These are phyloP conservation scores for Drosophila willistoni DNA, from an alignment of 1,140 invertebrate species.

Conservation along the genomic window DNA sequence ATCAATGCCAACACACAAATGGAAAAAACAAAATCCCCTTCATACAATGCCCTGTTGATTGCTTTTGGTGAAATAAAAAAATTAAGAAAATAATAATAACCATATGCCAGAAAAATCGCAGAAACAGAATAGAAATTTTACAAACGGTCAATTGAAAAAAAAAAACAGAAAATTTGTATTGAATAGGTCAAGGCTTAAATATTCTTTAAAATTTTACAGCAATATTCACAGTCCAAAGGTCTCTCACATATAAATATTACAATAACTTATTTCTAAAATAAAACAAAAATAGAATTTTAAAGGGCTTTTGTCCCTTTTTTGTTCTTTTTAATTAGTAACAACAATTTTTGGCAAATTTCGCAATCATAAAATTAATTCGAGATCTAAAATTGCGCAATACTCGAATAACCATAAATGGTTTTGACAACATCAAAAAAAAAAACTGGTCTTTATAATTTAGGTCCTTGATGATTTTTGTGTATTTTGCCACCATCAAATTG, in stretches of 20 bases:
- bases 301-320: too few species aligned
- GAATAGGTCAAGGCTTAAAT: not conserved
- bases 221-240: too few species aligned
- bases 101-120: slow-evolving; percentile 24
- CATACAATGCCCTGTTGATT: slow-evolving; percentile 54
- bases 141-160: not conserved
- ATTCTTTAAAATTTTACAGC: too few species aligned
- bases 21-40: slow-evolving; percentile 27
- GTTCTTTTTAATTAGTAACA: too few species aligned
- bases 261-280: too few species aligned
- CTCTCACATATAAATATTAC: too few species aligned
- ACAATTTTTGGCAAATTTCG: slow-evolving; percentile 25
- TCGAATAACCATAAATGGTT: slow-evolving; percentile 27
- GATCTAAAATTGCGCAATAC: slow-evolving; percentile 40
- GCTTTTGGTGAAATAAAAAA: slow-evolving; percentile 40
- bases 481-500: slow-evolving; percentile 33
- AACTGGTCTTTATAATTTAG: slow-evolving; percentile 26
- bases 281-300: too few species aligned
- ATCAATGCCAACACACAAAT: slow-evolving; percentile 51
- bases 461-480: slow-evolving; percentile 26
- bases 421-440: slow-evolving; percentile 20
- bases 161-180: not conserved
- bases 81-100: slow-evolving; percentile 26
- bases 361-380: slow-evolving; percentile 44
- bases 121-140: slow-evolving; percentile 6